phyloP scores from a whole-genome alignment of 2,113 vertebrate species.

The Peromyscus polionotus region DNA sequence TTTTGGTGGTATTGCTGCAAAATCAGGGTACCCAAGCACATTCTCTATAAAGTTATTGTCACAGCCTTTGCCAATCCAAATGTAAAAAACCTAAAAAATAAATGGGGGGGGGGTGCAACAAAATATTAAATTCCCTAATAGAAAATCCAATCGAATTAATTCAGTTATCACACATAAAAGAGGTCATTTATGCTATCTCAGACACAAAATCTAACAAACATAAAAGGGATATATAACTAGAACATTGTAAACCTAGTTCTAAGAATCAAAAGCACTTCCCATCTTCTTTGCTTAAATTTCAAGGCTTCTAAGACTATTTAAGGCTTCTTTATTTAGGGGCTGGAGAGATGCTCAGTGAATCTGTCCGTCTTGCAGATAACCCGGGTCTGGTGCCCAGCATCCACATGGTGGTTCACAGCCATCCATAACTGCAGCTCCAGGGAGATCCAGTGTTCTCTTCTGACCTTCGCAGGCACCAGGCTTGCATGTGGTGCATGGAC shows the following conservation, averaged over 20 bases:
- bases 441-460: neutral
- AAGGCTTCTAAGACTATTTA: slow-evolving; percentile 34
- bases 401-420: too few species aligned
- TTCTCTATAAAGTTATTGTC: slow-evolving; percentile 94
- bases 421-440: neutral
- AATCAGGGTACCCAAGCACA: slow-evolving; percentile 95
- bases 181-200: neutral
- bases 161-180: neutral
- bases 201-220: neutral
- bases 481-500: too few species aligned
- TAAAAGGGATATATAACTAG: neutral
- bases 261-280: neutral
- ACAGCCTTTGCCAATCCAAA: slow-evolving; percentile 97
- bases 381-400: neutral
- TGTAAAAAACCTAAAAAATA: slow-evolving; percentile 91
- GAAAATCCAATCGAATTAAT: neutral
- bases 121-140: slow-evolving; percentile 28
- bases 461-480: neutral
- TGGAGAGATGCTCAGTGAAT: neutral
- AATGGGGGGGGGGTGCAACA: neutral
- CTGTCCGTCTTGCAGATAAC: neutral
- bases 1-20: slow-evolving; percentile 93
- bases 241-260: neutral
- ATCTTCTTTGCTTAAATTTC: neutral
- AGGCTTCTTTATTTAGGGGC: neutral